phyloP scores from a whole-genome alignment of 2,113 vertebrate species.

The Rhea pennata region DNA sequence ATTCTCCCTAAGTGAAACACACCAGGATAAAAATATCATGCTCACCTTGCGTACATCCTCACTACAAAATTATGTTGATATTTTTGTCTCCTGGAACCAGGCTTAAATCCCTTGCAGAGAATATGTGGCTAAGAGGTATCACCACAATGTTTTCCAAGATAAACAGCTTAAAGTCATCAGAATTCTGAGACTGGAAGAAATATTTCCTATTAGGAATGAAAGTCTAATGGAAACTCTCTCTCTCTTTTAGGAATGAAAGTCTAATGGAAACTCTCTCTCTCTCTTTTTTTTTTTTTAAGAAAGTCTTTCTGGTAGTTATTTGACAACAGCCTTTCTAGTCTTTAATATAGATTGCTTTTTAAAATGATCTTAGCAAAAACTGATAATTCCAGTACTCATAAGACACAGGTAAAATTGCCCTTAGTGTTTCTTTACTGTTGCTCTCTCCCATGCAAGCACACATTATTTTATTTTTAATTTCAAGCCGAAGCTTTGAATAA shows the following conservation, averaged over 20 bases:
- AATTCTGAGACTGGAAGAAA: background rate
- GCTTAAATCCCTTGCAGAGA: background rate
- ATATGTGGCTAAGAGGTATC: background rate
- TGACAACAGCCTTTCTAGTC: background rate
- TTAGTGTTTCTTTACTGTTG: background rate
- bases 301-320: background rate
- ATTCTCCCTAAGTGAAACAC: background rate
- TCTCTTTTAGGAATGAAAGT: too few species aligned
- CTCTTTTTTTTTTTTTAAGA: too few species aligned
- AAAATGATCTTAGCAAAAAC: background rate
- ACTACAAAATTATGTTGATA: background rate
- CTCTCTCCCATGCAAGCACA: background rate
- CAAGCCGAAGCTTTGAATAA: background rate
- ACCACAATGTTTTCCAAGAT: background rate
- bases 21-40: background rate
- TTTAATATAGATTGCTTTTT: background rate
- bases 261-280: too few species aligned
- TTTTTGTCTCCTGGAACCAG: background rate
- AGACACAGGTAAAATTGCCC: background rate
- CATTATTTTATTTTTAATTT: background rate
- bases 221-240: background rate
- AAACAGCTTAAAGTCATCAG: background rate
- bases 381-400: background rate
- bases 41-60: background rate
- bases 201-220: background rate